Percentiles rank a stretch among this genome's conserved stretches.
These are phyloP conservation scores for Dynastes tityus DNA, from an alignment of 2,888 invertebrate genomes.

Conservation along the genomic window DNA sequence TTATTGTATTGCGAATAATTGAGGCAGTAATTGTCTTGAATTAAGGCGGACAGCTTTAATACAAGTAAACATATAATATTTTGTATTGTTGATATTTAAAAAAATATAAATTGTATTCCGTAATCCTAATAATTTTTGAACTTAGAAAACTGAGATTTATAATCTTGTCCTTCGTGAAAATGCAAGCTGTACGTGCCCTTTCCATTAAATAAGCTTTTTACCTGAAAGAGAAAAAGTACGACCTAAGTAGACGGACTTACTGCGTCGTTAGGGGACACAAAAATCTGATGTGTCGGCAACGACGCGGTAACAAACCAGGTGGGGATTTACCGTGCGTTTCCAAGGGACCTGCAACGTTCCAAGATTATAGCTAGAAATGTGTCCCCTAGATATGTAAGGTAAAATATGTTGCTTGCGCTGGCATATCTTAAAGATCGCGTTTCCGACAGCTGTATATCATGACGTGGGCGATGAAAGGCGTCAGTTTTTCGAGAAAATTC, in stretches of 20 bases:
- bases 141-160: too few species aligned
- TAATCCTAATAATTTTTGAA: too few species aligned
- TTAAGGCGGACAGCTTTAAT: too few species aligned
- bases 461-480: conserved; percentile 33
- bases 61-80: too few species aligned
- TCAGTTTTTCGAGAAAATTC: conserved; percentile 16
- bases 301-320: conserved; percentile 17
- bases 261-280: conserved; percentile 31
- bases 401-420: conserved; percentile 29
- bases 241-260: conserved; percentile 13
- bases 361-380: conserved; percentile 35
- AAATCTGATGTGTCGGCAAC: conserved; percentile 36
- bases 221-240: neutral
- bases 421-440: conserved; percentile 32
- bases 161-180: neutral
- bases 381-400: conserved; percentile 36
- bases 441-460: conserved; percentile 42
- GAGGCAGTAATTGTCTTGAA: too few species aligned
- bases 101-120: too few species aligned
- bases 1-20: too few species aligned
- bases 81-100: too few species aligned
- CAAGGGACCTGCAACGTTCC: conserved; percentile 17
- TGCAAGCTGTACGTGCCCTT: too few species aligned
- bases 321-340: conserved; percentile 26
- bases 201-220: conserved; percentile 17